These are phyloP conservation scores for Plusia festucae DNA, from an alignment of 2,888 invertebrate genomes.

Conservation along the genomic window DNA sequence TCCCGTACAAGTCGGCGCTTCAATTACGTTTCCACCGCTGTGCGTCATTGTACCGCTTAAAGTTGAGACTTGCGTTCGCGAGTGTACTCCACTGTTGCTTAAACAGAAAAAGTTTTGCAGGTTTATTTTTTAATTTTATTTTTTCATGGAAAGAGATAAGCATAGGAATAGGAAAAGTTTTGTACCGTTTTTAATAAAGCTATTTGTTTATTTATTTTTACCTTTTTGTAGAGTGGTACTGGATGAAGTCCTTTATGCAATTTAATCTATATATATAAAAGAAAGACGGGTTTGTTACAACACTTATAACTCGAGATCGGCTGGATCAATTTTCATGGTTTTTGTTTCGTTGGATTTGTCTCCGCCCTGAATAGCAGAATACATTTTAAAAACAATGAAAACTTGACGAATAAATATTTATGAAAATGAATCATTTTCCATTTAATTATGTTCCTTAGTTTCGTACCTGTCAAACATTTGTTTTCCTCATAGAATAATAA, in stretches of 20 bases:
- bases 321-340: no score
- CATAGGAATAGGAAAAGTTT: slow-evolving; percentile 38
- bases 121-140: slow-evolving; percentile 30
- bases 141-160: slow-evolving; percentile 40
- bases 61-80: slow-evolving; percentile 56
- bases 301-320: no score
- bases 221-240: not conserved
- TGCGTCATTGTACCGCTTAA: slow-evolving; percentile 62
- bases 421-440: no score
- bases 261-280: slow-evolving; percentile 21
- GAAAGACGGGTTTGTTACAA: no score
- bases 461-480: no score
- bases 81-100: slow-evolving; percentile 56
- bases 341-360: no score
- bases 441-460: no score
- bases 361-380: no score
- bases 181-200: slow-evolving; percentile 38
- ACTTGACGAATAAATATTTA: no score
- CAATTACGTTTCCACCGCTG: slow-evolving; percentile 60
- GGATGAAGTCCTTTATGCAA: not conserved
- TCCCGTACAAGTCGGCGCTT: slow-evolving; percentile 50
- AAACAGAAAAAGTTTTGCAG: slow-evolving; percentile 46
- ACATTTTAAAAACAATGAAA: no score
- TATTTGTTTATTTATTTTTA: slow-evolving; percentile 11
- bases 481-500: no score